Evolutionary conservation across 1,140 invertebrate species (phyloP).

Genomic region (Scaptomyza hsui): DNA sequence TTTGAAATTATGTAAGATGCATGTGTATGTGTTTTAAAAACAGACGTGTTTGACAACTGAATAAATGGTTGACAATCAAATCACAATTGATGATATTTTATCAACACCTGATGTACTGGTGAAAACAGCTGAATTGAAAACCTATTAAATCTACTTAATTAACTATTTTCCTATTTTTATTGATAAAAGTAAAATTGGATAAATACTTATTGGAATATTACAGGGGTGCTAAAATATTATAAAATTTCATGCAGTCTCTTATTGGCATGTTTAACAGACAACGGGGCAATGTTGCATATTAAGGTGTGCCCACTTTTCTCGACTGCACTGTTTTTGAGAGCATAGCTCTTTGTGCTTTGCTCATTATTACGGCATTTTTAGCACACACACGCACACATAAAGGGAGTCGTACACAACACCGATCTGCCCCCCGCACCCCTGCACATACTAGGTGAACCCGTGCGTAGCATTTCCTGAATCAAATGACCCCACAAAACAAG

Average conservation of each 20-base stretch:
- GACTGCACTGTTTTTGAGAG: constrained; percentile 32
- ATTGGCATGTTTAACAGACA: not conserved
- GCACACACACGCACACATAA: constrained; percentile 3
- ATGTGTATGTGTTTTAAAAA: not conserved
- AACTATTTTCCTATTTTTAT: not conserved
- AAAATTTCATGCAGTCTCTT: not conserved
- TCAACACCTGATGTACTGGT: constrained; percentile 4
- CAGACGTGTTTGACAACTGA: not conserved
- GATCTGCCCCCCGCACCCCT: constrained; percentile 47
- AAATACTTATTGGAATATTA: too few relatives aligned
- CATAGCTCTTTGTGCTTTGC: constrained; percentile 20
- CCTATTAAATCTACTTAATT: not conserved
- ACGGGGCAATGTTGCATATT: not conserved
- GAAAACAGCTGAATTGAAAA: not conserved
- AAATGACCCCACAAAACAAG: constrained; percentile 48
- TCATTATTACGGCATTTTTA: constrained; percentile 41
- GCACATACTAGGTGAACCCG: constrained; percentile 17
- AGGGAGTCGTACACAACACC: constrained; percentile 17
- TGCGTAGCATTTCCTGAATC: constrained; percentile 69
- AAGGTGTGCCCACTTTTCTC: not conserved
- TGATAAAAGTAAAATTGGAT: too few relatives aligned
- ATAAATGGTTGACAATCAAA: not conserved
- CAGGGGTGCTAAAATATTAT: too few relatives aligned
- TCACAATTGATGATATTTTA: not conserved
- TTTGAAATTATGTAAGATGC: not conserved